Evolutionary conservation across 2,888 invertebrate species (phyloP), one percentile per base, ranked within the genome.

Genomic region (Tachystola acroxantha): DNA sequence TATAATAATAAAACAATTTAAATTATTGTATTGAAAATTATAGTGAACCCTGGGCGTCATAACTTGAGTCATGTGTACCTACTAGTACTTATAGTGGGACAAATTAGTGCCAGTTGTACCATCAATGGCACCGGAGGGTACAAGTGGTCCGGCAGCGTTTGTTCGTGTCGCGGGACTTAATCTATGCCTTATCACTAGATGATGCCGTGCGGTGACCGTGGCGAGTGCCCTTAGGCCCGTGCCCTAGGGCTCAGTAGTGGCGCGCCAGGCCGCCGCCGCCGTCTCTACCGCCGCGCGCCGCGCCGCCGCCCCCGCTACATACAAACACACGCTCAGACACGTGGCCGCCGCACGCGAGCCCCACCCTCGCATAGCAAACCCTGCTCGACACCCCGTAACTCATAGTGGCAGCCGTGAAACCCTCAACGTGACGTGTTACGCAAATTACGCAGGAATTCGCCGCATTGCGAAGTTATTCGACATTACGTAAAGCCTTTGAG

Each of bases 241-340:
- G 37, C 35, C 28, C 24, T 39, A 26, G 33, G 26, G 32, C 12
- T 24, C 78, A 87, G 78, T 79, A 85, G 63, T 80, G 81, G 53
- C 86, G 82, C 62, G 80, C 79, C 69, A 74, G 60, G 61, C 73
- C 27, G 27, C 27, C 69, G 53, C 53, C 50, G 46, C 57, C 48
- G 49, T 66, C 67, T 37, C 64, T 49, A 49, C 64, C 75, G 64
- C 72, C 72, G 57, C 63, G 61, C 62, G 69, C 66, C 53, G 62
- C 64, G 58, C 68, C 77, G 57, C 80, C 80, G 31, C 70, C 69
- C 38, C 63, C 72, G 65, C 74, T 70, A 73, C 62, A 50, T 49
- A 65, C 50, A 57, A 62, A 46, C 50, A 43, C 41, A 35, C 50
- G 43, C 40, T 37, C 39, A 45, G 37, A 31, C 27, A 14, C 20